Evolutionary conservation across 1,140 invertebrate genomes (phyloP).

Genomic region (Chironomus striatipennis): DNA sequence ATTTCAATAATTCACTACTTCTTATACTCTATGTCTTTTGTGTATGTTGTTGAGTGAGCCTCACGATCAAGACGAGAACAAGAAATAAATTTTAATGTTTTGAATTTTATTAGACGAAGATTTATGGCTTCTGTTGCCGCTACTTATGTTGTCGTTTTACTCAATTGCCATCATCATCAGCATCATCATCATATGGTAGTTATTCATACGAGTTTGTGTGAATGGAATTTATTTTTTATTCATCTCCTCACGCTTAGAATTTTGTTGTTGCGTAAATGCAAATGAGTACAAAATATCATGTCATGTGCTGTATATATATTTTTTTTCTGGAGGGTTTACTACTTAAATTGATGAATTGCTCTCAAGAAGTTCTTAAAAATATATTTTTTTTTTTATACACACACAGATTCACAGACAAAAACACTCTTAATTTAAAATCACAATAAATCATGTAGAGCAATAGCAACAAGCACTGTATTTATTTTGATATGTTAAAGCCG

Average conservation of each 20-base stretch:
- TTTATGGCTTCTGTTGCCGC: not conserved
- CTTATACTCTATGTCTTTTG: not conserved
- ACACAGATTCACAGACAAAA: too few relatives aligned
- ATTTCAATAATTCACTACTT: not conserved
- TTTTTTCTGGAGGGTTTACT: not conserved
- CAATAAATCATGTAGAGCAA: too few relatives aligned
- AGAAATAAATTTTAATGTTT: not conserved
- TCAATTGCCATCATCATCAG: not conserved
- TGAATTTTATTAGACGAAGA: slow-evolving; percentile 6
- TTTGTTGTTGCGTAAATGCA: not conserved
- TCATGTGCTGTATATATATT: not conserved
- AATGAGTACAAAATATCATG: not conserved
- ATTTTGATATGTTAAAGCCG: too few relatives aligned
- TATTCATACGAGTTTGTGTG: not conserved
- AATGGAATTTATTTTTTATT: not conserved
- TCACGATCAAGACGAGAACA: not conserved
- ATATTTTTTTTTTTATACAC: too few relatives aligned
- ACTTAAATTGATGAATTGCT: too few relatives aligned
- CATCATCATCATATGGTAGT: not conserved
- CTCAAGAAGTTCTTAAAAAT: too few relatives aligned
- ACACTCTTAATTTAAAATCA: too few relatives aligned
- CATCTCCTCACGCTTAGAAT: too few relatives aligned
- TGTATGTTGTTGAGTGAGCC: not conserved
- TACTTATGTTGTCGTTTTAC: not conserved
- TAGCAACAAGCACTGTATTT: too few relatives aligned